Conservation (phyloP, 1,140 invertebrate genomes). For the Calephelis virginiensis region DNA sequence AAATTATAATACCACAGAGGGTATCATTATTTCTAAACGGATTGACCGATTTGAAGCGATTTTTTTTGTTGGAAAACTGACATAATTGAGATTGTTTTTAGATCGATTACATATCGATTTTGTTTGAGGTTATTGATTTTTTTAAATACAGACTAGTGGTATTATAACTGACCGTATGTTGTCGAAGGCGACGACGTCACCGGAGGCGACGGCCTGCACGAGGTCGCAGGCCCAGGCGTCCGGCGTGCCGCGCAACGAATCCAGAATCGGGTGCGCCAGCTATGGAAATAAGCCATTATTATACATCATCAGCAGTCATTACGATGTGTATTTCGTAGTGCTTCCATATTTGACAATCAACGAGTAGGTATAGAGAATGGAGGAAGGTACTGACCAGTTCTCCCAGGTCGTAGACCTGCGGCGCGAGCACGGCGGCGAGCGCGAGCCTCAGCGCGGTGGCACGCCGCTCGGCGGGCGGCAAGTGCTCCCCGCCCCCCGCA, state of each 20-base stretch:
- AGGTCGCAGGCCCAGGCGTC: constrained; percentile 95
- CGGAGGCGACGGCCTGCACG: constrained; percentile 94
- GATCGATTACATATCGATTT: too few relatives aligned
- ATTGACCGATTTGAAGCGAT: too few relatives aligned
- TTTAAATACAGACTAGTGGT: neutral
- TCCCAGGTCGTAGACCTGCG: constrained; percentile 98
- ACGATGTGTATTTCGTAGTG: too few relatives aligned
- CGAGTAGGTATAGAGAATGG: too few relatives aligned
- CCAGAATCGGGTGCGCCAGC: constrained; percentile 95
- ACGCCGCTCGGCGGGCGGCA: constrained; percentile 84
- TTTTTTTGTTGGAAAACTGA: too few relatives aligned
- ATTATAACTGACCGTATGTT: constrained; percentile 79
- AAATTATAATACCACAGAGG: too few relatives aligned
- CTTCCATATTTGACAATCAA: too few relatives aligned
- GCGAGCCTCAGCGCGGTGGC: constrained; percentile 93
- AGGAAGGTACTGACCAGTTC: constrained; percentile 81
- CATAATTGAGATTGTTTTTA: too few relatives aligned
- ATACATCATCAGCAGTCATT: too few relatives aligned
- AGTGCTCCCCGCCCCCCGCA: constrained; percentile 86
- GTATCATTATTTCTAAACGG: too few relatives aligned
- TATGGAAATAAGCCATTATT: constrained; percentile 42
- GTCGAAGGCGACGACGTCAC: constrained; percentile 93
- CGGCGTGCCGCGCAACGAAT: constrained; percentile 88
- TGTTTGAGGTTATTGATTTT: too few relatives aligned
- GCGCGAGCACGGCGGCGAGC: constrained; percentile 95